Conservation (phyloP, 64 coral and sea anemone genomes). For the Stichodactyla mertensii region DNA sequence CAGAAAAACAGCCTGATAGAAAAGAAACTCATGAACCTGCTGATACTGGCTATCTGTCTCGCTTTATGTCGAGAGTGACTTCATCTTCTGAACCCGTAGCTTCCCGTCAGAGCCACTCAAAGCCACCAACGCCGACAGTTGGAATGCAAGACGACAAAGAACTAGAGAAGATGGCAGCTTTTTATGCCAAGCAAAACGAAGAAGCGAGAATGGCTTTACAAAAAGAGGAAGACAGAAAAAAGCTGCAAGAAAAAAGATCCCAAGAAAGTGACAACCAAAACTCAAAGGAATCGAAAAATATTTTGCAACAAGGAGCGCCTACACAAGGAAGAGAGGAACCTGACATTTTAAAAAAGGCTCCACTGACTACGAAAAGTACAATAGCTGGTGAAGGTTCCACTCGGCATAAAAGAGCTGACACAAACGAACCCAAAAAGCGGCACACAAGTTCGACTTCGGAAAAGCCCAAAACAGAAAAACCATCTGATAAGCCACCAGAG, state of each 20-base stretch:
- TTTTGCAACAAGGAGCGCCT: neutral
- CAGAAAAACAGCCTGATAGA: neutral
- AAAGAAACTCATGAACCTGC: neutral
- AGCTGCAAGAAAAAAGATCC: neutral
- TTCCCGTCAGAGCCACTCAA: neutral
- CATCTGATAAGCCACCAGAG: neutral
- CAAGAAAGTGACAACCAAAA: neutral
- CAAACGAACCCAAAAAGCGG: neutral
- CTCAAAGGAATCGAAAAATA: neutral
- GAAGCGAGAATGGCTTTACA: slow-evolving; percentile 5
- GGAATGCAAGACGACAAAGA: neutral
- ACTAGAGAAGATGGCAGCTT: neutral
- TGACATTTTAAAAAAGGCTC: neutral
- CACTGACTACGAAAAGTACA: neutral
- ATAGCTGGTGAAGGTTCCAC: neutral
- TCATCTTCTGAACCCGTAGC: neutral
- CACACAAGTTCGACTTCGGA: neutral
- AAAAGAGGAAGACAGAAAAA: neutral
- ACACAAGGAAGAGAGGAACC: neutral
- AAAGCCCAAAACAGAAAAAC: neutral
- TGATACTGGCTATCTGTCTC: neutral
- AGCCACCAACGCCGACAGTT: neutral
- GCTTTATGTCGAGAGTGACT: neutral
- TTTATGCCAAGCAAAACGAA: slow-evolving; percentile 5
- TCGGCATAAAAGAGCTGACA: neutral